These are phyloP conservation scores for Coelopa frigida DNA, from an alignment of 1,140 invertebrate genomes.

Conservation along the genomic window DNA sequence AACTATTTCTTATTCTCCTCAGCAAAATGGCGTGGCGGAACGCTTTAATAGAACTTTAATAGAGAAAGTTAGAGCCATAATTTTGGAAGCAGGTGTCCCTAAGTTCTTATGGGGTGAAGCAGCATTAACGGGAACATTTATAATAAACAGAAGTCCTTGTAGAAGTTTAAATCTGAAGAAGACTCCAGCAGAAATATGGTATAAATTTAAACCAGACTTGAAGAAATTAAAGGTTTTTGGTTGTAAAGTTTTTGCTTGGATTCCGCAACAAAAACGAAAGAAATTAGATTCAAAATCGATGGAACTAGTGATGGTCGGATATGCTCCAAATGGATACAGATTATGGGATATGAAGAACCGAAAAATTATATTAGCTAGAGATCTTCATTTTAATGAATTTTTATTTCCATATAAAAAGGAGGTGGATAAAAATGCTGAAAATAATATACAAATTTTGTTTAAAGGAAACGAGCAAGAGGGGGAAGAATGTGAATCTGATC, in stretches of 20 bases:
- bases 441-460: too few relatives aligned
- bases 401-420: constrained; percentile 1
- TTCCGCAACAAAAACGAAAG: constrained; percentile 14
- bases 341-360: constrained; percentile 21
- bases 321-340: constrained; percentile 24
- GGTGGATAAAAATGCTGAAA: too few relatives aligned
- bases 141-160: constrained; percentile 13
- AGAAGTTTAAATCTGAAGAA: too few relatives aligned
- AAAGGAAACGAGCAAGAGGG: too few relatives aligned
- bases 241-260: constrained; percentile 16
- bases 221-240: constrained; percentile 27
- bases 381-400: constrained; percentile 18
- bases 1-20: constrained; percentile 26
- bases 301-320: constrained; percentile 19
- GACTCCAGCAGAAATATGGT: constrained; percentile 34
- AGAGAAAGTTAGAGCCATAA: constrained; percentile 24
- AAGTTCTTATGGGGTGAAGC: constrained; percentile 34
- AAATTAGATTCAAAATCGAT: constrained; percentile 17
- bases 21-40: constrained; percentile 36
- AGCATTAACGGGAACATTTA: constrained; percentile 24
- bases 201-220: constrained; percentile 23
- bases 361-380: constrained; percentile 21
- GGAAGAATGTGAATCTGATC: too few relatives aligned
- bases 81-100: constrained; percentile 12
- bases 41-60: constrained; percentile 25